Evolutionary conservation across 2,797 vertebrate species (phyloP), one percentile per base, ranked within the genome.

Genomic region (Melanotaenia nigrans): DNA sequence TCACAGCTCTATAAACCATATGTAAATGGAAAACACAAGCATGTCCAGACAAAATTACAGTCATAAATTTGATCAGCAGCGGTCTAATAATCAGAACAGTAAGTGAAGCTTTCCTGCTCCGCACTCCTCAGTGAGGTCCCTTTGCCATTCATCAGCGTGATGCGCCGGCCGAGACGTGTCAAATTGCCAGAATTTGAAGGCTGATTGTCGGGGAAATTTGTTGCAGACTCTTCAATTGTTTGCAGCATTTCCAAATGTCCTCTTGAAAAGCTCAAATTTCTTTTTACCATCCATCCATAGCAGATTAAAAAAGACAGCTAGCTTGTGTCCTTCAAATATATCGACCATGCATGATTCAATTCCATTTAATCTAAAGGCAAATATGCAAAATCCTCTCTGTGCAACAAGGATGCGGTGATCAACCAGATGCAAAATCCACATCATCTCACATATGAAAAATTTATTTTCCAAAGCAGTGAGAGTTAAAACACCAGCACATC

Each of bases 21-120:
- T 89, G 87, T 88, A 92, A 92, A 93, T 94, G 82, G 86, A 68
- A 90, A 91, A 92, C 86, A 90, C 86, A 88, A 86, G 87, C 88
- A 88, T 89, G 88, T 87, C 89, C 85, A 47, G 75, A 67, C 83
- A 8, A 92, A 93, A 92, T 91, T 86, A 84, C 81, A 74, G 69
- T 76, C 86, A 75, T 93, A 92, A 92, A 93, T 93, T 90, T 92
- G 87, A 90, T 91, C 86, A 86, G 83, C 79, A 51, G 83, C 55
- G 73, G 82, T 81, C 86, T 89, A 89, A 92, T 93, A 91, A 92
- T 91, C 84, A 84, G 66, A 84, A 74, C 61, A 45, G 86, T 88
- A 84, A 89, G 85, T 80, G 81, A 89, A 79, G 83, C 80, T 77
- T 81, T 81, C 77, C 81, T 54, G 58, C 68, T 77, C 59, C 13